Evolutionary conservation across 2,797 vertebrate genomes (phyloP), one percentile per base, ranked within the genome.

Genomic region (Falco biarmicus): DNA sequence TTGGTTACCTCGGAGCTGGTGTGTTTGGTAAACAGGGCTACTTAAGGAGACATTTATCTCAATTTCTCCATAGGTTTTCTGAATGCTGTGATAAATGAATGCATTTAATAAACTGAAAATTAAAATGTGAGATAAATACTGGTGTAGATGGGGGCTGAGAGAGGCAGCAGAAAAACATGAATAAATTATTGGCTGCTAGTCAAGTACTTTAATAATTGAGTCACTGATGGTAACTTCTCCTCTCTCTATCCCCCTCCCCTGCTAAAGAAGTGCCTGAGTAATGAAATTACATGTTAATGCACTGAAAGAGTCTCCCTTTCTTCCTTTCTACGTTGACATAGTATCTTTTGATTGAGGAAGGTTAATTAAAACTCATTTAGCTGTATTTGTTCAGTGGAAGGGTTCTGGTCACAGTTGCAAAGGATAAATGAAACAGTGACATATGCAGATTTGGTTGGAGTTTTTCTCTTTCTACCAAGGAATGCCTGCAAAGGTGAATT

Each of bases 101-200:
- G 77, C 95, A 97, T 98, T 98, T 98, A 98, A 98, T 98, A 98
- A 98, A 99, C 97, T 95, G 97, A 97, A 98, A 97, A 98, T 99
- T 98, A 98, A 98, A 98, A 99, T 98, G 98, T 97, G 92, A 98
- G 98, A 99, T 98, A 95, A 98, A 79, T 91, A 96, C 95, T 95
- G 97, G 97, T 97, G 91, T 98, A 59, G 94, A 85, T 87, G 81
- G 65, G 77, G 80, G 69, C 63, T 82, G 91, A 83, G 89, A 63
- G 37, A 90, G 69, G 83, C 78, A 91, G 93, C 79, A 90, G 50
- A 76, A 89, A 85, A n/a, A 34, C 95, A 81, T 93, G 95, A 93
- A 95, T 98, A 97, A 97, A 97, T 98, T 98, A 97, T 98, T 96
- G 97, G 98, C 98, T 98, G 98, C 98, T 98, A 91, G 95, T 97